Conservation (phyloP, 1,140 invertebrate species). For the Gryllus bimaculatus region DNA sequence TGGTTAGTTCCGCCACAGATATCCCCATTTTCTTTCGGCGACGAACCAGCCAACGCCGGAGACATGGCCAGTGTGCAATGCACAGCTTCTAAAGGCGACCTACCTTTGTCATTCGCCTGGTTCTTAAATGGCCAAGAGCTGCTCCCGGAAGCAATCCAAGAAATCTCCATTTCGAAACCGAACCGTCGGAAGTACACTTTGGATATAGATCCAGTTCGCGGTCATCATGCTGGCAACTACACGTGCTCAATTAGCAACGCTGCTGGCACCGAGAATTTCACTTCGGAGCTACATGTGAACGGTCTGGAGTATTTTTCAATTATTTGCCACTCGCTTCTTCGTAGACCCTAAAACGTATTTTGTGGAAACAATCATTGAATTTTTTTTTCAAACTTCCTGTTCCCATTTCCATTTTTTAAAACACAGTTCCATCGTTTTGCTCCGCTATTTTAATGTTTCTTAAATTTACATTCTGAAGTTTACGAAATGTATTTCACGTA, state of each 20-base stretch:
- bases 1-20: conserved; percentile 52
- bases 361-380: neutral
- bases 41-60: conserved; percentile 52
- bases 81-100: conserved; percentile 72
- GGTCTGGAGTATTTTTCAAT: conserved; percentile 44
- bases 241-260: conserved; percentile 42
- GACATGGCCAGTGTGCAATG: conserved; percentile 59
- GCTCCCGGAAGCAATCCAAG: conserved; percentile 17
- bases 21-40: conserved; percentile 42
- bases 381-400: neutral
- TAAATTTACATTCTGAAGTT: too few species aligned
- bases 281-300: conserved; percentile 59
- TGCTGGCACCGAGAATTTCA: conserved; percentile 58
- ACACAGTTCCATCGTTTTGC: neutral
- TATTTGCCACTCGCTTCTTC: too few species aligned
- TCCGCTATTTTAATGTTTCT: too few species aligned
- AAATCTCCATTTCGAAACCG: conserved; percentile 31
- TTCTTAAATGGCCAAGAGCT: conserved; percentile 49
- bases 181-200: conserved; percentile 32
- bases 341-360: too few species aligned
- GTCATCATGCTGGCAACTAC: conserved; percentile 26
- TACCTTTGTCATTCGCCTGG: conserved; percentile 70
- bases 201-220: conserved; percentile 31
- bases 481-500: too few species aligned
- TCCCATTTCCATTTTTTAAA: neutral